Conservation (phyloP, 1,140 invertebrate species). For the Sinonovacula constricta region DNA sequence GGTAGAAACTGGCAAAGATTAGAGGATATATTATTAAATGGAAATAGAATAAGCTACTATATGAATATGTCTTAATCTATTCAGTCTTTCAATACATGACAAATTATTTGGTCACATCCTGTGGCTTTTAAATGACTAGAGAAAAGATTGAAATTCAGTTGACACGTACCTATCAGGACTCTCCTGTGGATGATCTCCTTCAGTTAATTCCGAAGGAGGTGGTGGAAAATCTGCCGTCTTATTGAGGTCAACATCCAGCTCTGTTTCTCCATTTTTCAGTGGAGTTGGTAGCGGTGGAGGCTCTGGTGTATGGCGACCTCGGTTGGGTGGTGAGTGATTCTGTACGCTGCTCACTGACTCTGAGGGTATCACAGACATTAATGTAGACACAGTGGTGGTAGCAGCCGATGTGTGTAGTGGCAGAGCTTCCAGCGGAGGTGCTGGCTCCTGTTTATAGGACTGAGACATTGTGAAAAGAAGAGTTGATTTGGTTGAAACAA, state of each 20-base stretch:
- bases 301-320: constrained; percentile 31
- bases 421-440: constrained; percentile 26
- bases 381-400: constrained; percentile 33
- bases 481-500: constrained; percentile 57
- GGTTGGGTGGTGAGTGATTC: constrained; percentile 29
- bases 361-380: constrained; percentile 11
- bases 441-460: constrained; percentile 66
- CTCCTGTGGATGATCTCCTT: constrained; percentile 14
- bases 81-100: too few relatives aligned
- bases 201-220: constrained; percentile 58
- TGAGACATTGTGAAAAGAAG: constrained; percentile 54
- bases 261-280: constrained; percentile 54
- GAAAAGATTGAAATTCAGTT: too few relatives aligned
- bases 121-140: too few relatives aligned
- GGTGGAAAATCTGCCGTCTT: constrained; percentile 60
- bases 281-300: constrained; percentile 57
- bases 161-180: constrained; percentile 15
- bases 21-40: too few relatives aligned
- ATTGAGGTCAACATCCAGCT: constrained; percentile 31
- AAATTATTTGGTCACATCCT: too few relatives aligned
- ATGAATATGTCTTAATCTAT: too few relatives aligned
- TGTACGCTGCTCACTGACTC: not conserved
- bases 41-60: too few relatives aligned
- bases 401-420: constrained; percentile 19
- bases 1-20: too few relatives aligned